Conservation (phyloP, 1,140 invertebrate species). For the Lucilia sericata region DNA sequence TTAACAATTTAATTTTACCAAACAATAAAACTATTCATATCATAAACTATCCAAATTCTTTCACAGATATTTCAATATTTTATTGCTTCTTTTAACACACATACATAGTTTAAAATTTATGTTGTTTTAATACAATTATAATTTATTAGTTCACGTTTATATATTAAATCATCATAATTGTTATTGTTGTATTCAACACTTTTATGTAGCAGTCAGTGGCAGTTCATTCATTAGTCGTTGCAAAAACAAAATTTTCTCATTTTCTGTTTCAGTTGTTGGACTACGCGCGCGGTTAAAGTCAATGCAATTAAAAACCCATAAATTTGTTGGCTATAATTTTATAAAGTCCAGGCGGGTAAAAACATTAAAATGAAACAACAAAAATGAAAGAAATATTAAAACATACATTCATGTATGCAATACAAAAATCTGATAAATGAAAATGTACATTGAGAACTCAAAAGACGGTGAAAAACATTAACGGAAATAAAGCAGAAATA, state of each 20-base stretch:
- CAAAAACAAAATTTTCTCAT: background rate
- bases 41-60: background rate
- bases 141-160: conserved; percentile 12
- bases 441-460: background rate
- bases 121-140: background rate
- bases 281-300: conserved; percentile 7
- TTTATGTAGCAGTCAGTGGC: background rate
- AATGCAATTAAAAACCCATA: conserved; percentile 25
- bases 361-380: background rate
- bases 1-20: too few species aligned
- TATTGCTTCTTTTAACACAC: background rate
- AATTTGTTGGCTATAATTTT: conserved; percentile 29
- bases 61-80: background rate
- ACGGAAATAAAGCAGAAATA: too few species aligned
- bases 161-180: background rate
- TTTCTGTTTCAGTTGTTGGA: background rate
- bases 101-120: conserved; percentile 3
- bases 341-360: background rate
- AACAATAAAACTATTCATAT: too few species aligned
- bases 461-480: background rate
- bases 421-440: background rate
- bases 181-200: conserved; percentile 11
- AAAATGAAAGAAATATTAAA: background rate
- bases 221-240: background rate
- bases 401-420: too few species aligned